Evolutionary conservation across 2,797 vertebrate genomes (phyloP).

Genomic region (Sebastiscus albofasciatus): DNA sequence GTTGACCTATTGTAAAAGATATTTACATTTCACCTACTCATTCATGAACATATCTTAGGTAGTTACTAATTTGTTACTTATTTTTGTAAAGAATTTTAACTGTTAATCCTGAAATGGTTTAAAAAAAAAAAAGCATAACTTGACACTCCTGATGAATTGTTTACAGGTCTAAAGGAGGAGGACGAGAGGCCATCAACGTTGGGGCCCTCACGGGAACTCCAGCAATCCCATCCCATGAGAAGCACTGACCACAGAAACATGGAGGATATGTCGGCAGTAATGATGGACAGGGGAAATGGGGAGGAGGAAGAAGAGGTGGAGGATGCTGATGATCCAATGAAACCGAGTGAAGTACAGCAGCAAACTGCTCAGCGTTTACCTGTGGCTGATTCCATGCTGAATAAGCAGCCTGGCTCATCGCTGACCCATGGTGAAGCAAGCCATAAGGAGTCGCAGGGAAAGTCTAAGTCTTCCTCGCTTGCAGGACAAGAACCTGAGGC

Average conservation of each 20-base stretch:
- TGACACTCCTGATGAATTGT: conserved; percentile 10
- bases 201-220: conserved; percentile 79
- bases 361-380: conserved; percentile 52
- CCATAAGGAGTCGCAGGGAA: conserved; percentile 51
- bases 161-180: conserved; percentile 88
- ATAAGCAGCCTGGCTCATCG: conserved; percentile 76
- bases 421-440: conserved; percentile 57
- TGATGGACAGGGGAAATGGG: conserved; percentile 48
- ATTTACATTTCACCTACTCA: neutral
- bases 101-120: neutral
- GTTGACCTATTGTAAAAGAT: conserved; percentile 3
- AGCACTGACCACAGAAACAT: conserved; percentile 50
- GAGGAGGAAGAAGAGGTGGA: conserved; percentile 62
- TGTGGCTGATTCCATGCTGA: conserved; percentile 60
- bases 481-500: conserved; percentile 63
- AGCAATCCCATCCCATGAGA: conserved; percentile 72
- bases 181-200: conserved; percentile 80
- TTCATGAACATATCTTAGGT: neutral
- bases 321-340: conserved; percentile 59
- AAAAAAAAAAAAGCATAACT: neutral
- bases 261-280: conserved; percentile 42
- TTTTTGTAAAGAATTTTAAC: neutral
- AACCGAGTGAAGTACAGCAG: conserved; percentile 75
- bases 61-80: neutral
- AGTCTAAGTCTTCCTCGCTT: conserved; percentile 63